Conservation (phyloP, 1,140 invertebrate species). For the Bombus huntii region DNA sequence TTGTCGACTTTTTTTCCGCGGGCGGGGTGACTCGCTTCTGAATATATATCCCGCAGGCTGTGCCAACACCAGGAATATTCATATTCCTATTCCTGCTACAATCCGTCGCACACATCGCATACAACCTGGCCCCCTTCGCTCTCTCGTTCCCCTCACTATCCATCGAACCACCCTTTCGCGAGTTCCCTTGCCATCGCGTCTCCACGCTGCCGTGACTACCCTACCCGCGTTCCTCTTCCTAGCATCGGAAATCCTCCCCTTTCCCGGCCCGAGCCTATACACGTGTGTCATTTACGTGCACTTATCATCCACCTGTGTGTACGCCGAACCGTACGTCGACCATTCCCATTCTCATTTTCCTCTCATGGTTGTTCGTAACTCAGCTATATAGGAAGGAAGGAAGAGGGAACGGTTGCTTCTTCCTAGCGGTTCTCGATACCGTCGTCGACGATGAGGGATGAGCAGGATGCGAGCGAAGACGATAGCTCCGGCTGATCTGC, state of each 20-base stretch:
- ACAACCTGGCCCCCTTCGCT: background rate
- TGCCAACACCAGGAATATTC: slow-evolving; percentile 67
- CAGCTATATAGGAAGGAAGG: background rate
- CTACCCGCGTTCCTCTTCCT: slow-evolving; percentile 29
- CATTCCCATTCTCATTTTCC: slow-evolving; percentile 62
- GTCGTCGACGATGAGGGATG: background rate
- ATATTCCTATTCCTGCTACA: slow-evolving; percentile 65
- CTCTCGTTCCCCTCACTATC: background rate
- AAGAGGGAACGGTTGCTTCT: background rate
- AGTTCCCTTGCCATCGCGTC: slow-evolving; percentile 1
- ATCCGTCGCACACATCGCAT: slow-evolving; percentile 43
- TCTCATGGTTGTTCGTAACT: slow-evolving; percentile 59
- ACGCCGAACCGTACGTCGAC: slow-evolving; percentile 47
- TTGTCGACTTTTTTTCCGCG: slow-evolving; percentile 76
- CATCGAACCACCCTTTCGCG: slow-evolving; percentile 9
- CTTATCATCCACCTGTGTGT: slow-evolving; percentile 65
- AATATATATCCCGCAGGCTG: slow-evolving; percentile 54
- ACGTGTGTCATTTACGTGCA: slow-evolving; percentile 62
- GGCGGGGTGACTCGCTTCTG: slow-evolving; percentile 73
- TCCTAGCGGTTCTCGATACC: slow-evolving; percentile 18
- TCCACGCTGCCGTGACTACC: background rate
- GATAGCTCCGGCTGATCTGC: background rate
- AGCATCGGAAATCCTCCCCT: slow-evolving; percentile 43
- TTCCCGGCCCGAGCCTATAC: slow-evolving; percentile 22
- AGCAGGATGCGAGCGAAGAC: background rate